These are phyloP conservation scores for Bellardia bayeri DNA, from an alignment of 2,888 invertebrate genomes.

Conservation along the genomic window DNA sequence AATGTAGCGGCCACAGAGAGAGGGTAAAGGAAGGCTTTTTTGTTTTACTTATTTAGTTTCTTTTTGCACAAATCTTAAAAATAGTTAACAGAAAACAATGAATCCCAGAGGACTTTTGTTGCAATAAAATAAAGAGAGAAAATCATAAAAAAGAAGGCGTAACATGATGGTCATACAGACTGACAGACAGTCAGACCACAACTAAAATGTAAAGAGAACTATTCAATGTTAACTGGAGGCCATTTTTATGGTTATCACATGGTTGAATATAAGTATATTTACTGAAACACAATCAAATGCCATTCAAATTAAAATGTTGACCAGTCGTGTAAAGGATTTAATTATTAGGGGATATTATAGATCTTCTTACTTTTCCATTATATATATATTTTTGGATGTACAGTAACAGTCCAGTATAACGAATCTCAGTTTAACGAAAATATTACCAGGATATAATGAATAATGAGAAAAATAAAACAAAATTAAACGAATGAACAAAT, in stretches of 20 bases:
- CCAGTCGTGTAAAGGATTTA: conserved; percentile 16
- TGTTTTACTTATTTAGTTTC: background rate
- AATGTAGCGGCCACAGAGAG: conserved; percentile 17
- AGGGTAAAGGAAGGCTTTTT: conserved; percentile 3
- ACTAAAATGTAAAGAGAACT: conserved; percentile 56
- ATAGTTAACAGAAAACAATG: conserved; percentile 61
- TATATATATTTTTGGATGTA: no score
- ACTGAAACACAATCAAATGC: conserved; percentile 60
- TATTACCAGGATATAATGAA: no score
- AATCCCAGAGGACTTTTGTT: conserved; percentile 68
- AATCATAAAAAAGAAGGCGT: conserved; percentile 45
- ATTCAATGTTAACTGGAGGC: conserved; percentile 76
- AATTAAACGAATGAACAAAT: no score
- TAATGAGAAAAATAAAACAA: no score
- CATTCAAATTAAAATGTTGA: background rate
- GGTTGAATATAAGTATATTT: conserved; percentile 24
- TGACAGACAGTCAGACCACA: conserved; percentile 69
- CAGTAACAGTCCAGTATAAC: no score
- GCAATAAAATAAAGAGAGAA: conserved; percentile 41
- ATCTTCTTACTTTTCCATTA: no score
- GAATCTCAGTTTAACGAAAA: no score
- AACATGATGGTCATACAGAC: conserved; percentile 66
- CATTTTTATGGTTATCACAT: conserved; percentile 77
- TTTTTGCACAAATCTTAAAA: conserved; percentile 36
- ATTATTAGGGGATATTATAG: background rate